phyloP scores from a whole-genome alignment of 2,888 invertebrate species.

The Alloplasta piceator region DNA sequence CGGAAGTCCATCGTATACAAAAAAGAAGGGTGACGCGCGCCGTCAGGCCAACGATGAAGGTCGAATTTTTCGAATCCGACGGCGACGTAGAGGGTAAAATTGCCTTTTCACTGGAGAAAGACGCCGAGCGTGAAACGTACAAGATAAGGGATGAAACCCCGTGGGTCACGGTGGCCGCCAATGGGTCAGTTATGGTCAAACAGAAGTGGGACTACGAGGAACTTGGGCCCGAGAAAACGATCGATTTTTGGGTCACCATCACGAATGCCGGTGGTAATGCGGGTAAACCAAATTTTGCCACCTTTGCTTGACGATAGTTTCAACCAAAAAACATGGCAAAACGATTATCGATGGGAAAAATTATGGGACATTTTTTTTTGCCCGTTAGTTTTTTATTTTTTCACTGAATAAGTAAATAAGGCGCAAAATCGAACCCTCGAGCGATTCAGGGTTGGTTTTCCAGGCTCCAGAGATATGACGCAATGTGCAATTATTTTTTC shows the following conservation, averaged over 20 bases:
- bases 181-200: constrained; percentile 96
- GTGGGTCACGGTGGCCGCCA: constrained; percentile 96
- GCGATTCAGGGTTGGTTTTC: too few species aligned
- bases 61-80: constrained; percentile 95
- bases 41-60: constrained; percentile 96
- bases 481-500: too few species aligned
- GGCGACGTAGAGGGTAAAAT: constrained; percentile 94
- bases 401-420: too few species aligned
- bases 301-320: too few species aligned
- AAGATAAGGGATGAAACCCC: constrained; percentile 97
- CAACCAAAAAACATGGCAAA: too few species aligned
- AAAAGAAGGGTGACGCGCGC: constrained; percentile 89
- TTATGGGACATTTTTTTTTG: too few species aligned
- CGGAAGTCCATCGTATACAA: constrained; percentile 82
- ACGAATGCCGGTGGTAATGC: constrained; percentile 89
- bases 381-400: too few species aligned
- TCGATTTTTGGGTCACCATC: constrained; percentile 98
- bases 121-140: constrained; percentile 95
- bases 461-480: too few species aligned
- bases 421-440: too few species aligned
- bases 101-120: constrained; percentile 95
- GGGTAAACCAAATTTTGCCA: constrained; percentile 85
- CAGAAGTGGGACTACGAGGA: constrained; percentile 99
- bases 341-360: too few species aligned
- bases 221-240: constrained; percentile 96